phyloP scores from a whole-genome alignment of 2,113 vertebrate genomes.

The Amphiprion percula region DNA sequence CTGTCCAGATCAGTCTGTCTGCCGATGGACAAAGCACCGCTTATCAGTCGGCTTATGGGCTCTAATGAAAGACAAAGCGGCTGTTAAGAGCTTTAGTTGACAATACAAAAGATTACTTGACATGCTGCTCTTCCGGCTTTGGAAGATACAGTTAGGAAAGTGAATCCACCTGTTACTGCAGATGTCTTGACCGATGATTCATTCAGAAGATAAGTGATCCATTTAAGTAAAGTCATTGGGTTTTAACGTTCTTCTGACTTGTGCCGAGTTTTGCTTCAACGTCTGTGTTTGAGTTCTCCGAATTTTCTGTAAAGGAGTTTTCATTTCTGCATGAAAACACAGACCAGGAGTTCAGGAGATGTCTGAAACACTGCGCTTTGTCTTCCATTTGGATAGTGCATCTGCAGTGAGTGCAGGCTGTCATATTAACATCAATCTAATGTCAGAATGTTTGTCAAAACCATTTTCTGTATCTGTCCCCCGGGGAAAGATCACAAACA shows the following conservation, averaged over 20 bases:
- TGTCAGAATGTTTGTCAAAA: conserved; percentile 10
- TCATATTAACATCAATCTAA: conserved; percentile 4
- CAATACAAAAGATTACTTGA: conserved; percentile 27
- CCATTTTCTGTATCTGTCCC: conserved; percentile 3
- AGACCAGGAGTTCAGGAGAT: background rate
- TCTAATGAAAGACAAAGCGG: conserved; percentile 54
- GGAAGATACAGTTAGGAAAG: background rate
- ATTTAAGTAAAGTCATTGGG: too few species aligned
- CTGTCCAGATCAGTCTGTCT: conserved; percentile 46
- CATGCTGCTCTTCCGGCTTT: conserved; percentile 21
- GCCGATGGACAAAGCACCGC: conserved; percentile 26
- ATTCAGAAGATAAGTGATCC: background rate
- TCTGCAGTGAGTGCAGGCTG: too few species aligned
- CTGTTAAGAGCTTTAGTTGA: conserved; percentile 52
- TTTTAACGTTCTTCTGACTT: background rate
- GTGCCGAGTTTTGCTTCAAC: background rate
- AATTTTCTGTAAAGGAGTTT: background rate
- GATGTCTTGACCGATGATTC: background rate
- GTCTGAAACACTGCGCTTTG: background rate
- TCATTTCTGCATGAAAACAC: background rate
- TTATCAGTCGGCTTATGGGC: conserved; percentile 27
- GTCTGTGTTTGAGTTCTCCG: background rate
- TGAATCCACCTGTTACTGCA: conserved; percentile 21
- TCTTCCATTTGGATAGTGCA: background rate
- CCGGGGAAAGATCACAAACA: conserved; percentile 17